A percentile compares a stretch with the other conserved stretches of the same genome.
Conservation (phyloP, 2,797 vertebrate species). For the Ceyx erithaca region DNA sequence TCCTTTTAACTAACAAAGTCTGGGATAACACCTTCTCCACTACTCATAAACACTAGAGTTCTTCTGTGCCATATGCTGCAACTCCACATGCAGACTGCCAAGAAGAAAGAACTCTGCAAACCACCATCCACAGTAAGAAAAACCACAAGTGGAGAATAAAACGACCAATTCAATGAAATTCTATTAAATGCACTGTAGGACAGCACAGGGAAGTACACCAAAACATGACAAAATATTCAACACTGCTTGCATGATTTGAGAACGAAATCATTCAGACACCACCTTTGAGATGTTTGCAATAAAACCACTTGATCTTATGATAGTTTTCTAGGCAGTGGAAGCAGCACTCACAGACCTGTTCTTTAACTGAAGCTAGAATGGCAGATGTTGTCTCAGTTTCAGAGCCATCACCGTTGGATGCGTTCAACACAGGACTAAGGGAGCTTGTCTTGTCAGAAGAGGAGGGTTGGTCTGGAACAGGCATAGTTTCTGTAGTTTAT, state of each 20-base stretch:
- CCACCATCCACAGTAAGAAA: background rate
- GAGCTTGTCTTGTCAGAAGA: constrained; percentile 93
- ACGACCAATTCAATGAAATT: background rate
- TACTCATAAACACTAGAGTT: background rate
- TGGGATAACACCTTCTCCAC: background rate
- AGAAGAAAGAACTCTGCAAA: background rate
- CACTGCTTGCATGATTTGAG: background rate
- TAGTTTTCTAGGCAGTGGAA: background rate
- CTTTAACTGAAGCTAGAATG: constrained; percentile 97
- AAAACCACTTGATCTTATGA: background rate
- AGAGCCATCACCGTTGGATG: constrained; percentile 92
- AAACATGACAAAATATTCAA: background rate
- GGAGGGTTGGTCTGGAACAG: constrained; percentile 94
- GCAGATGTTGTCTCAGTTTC: constrained; percentile 96
- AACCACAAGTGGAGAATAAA: background rate
- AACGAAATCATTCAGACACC: background rate
- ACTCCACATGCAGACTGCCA: background rate
- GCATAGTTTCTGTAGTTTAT: constrained; percentile 85
- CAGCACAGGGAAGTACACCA: background rate
- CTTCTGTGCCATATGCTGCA: background rate
- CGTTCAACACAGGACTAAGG: constrained; percentile 89
- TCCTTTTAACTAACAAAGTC: background rate
- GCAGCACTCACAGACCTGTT: constrained; percentile 86
- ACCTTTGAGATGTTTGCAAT: background rate
- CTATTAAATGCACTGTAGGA: background rate